phyloP scores from a whole-genome alignment of 1,140 invertebrate genomes.

The Drosophila orosa region DNA sequence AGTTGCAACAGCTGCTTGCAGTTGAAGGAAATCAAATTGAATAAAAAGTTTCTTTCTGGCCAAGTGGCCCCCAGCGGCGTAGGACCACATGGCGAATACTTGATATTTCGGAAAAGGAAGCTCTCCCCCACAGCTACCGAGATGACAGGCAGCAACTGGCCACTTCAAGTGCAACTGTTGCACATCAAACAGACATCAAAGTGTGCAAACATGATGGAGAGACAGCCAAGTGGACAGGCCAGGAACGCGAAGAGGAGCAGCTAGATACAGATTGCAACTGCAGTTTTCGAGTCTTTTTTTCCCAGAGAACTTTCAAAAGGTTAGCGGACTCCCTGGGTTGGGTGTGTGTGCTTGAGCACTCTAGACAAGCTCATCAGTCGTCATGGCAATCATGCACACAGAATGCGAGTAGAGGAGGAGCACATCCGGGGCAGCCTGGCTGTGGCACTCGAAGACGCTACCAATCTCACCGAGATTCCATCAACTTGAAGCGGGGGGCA shows the following conservation, averaged over 20 bases:
- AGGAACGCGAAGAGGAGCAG: constrained; percentile 37
- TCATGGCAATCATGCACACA: constrained; percentile 49
- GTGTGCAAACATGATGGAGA: constrained; percentile 61
- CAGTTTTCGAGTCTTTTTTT: constrained; percentile 43
- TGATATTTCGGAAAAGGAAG: constrained; percentile 54
- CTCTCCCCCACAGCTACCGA: constrained; percentile 9
- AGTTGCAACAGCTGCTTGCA: constrained; percentile 49
- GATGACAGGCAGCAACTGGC: constrained; percentile 51
- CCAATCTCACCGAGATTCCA: constrained; percentile 55
- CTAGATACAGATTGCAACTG: constrained; percentile 39
- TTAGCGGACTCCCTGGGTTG: constrained; percentile 33
- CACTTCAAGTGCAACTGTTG: constrained; percentile 71
- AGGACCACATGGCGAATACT: constrained; percentile 56
- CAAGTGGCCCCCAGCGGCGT: constrained; percentile 37
- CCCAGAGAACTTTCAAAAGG: constrained; percentile 53
- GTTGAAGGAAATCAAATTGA: constrained; percentile 47
- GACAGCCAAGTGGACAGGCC: constrained; percentile 55
- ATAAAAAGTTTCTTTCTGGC: constrained; percentile 28
- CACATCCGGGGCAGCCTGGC: constrained; percentile 57
- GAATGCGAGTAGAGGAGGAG: background rate
- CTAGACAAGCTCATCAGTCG: constrained; percentile 68
- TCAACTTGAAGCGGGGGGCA: constrained; percentile 28
- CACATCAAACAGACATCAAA: constrained; percentile 66
- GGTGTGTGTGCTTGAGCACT: constrained; percentile 44
- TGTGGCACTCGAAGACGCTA: constrained; percentile 49